Conservation (phyloP, 2,113 vertebrate species). For the Melanerpes formicivorus region DNA sequence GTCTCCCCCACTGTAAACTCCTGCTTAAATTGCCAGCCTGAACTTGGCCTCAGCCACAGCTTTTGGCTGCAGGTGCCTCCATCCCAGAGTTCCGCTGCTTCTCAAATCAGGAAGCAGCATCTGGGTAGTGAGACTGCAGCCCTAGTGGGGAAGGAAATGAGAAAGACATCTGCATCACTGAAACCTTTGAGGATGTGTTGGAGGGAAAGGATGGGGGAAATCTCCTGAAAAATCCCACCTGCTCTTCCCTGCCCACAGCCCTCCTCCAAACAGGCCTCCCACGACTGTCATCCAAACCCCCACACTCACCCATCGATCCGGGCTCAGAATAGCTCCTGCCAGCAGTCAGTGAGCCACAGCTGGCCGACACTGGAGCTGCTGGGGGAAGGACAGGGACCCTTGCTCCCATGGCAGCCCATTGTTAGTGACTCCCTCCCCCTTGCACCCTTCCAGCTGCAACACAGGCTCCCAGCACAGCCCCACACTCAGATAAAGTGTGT, state of each 20-base stretch:
- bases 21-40: not conserved
- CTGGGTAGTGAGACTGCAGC: not conserved
- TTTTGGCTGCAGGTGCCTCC: slow-evolving; percentile 39
- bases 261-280: not conserved
- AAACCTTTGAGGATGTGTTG: not conserved
- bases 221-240: slow-evolving; percentile 21
- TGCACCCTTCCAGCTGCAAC: not conserved
- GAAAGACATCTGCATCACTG: slow-evolving; percentile 23
- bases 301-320: not conserved
- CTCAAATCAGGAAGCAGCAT: not conserved
- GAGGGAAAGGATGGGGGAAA: not conserved
- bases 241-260: not conserved
- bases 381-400: not conserved
- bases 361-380: not conserved
- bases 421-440: rapidly evolving
- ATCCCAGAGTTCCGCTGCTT: not conserved
- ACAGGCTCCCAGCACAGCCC: not conserved
- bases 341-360: not conserved
- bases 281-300: slow-evolving; percentile 1
- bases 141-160: not conserved
- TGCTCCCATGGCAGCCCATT: rapidly evolving
- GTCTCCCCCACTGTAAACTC: not conserved
- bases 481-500: not conserved
- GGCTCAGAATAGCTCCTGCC: slow-evolving; percentile 46
- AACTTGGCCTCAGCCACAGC: not conserved